Base-by-base conservation (phyloP, 2,113 vertebrate species). In the Panthera tigris region DNA sequence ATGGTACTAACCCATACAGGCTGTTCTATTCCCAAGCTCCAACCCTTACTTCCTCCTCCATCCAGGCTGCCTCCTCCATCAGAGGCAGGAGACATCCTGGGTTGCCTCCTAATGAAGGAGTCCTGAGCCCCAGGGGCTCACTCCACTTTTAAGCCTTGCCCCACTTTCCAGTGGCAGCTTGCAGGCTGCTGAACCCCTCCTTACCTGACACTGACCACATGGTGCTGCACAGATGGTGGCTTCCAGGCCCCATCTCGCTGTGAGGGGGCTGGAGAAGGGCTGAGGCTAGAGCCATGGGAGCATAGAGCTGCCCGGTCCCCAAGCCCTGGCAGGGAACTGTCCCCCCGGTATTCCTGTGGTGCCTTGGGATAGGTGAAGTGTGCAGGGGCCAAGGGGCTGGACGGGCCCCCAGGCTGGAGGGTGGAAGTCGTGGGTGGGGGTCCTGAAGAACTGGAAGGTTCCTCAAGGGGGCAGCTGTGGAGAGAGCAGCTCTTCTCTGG, bases 121-220 rank as follows among this genome's bases (percentile, higher is more conserved):
- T 73, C 41, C 14, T 68, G 85, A 73, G 65, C 41, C 55, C 0
- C 1, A 1, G 14, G 45, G 36, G 4, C 1, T 45, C 50, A 29
- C 52, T 39, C 57, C 66, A 65, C 18, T 66, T 81, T 73, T 29
- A 66, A 94, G 36, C 29, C 61, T 87, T n/a, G 25, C 9, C 45
- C 83, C 74, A 83, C 33, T 29, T 87, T 87, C 57, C 18, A 48
- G 57, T 21, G 89, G 83, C 65, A 80, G 48, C 74, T 33, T 52
- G 57, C 23, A 92, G 65, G 81, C 50, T 50, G 33, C 74, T 39
- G 66, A 76, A 27, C 33, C 48, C 15, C 19, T 78, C 91, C 99
- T 93, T 98, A 99, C 99, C 99, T 99, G 96, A 99, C 99, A 15
- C 99, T 99, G 94, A 99, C 99, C 61, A 99, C 95, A 0, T 99